Base-by-base conservation (phyloP, 2,797 vertebrate species). In the Hapalemur alaotrensis region DNA sequence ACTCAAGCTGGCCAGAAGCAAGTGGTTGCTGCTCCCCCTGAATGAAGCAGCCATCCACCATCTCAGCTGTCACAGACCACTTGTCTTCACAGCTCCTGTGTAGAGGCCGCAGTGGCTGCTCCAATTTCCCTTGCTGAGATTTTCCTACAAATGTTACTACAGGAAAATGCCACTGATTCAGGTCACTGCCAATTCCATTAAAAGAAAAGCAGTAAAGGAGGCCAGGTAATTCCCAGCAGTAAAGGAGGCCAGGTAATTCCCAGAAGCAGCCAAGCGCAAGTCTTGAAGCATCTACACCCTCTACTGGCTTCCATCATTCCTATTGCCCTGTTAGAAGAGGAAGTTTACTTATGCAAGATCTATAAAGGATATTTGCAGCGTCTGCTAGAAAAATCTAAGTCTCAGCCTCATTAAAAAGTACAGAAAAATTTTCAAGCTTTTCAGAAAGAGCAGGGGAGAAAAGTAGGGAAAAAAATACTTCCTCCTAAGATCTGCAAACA, bases 301-400 rank as follows among this genome's bases (percentile, higher is more conserved):
- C 80, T 63, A 85, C 82, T 93, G 91, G 59, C 65, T 25, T 50
- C 96, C 38, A 5, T 0, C 0, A 86, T 17, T 80, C 83, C 81
- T 41, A 57, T 2, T 78, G 48, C 30, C 41, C 79, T 50, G 7
- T n/a, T 70, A 57, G 35, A 81, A 78, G 14, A 93, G 23, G 93
- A 59, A 79, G 22, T 81, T 92, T 88, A 80, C 88, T 93, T 94
- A 82, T 0, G 22, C 20, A 97, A 96, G 72, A 65, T 13, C 61
- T 70, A 63, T 46, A 48, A 65, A 13, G 76, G 38, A 83, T 86
- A 72, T 84, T 50, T 78, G 52, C 67, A 96, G 72, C 61, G 63
- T 54, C 35, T 88, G 35, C 75, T 89, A 22, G 69, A 67, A 97
- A 95, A 0, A 0, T 61, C 12, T 46, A 67, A 10, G 23, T 75